phyloP scores from a whole-genome alignment of 2,113 vertebrate species.

The Tenebrosternarchus preto region DNA sequence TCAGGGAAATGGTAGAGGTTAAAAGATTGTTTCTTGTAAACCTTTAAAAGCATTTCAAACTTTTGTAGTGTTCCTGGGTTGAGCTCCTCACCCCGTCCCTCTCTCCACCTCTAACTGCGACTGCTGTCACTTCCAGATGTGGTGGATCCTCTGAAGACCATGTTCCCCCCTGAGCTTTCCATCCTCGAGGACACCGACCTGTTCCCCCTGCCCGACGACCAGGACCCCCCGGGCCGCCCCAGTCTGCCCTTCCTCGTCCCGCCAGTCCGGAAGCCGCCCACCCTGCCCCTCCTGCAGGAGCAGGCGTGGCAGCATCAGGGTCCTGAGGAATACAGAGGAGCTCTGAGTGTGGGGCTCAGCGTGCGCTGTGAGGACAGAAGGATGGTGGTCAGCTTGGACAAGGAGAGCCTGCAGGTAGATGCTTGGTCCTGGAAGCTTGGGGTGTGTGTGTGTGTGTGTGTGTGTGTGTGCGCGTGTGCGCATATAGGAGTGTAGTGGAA shows the following conservation, averaged over 20 bases:
- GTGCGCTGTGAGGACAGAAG: conserved; percentile 83
- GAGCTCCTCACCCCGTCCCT: too few relatives aligned
- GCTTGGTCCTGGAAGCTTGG: too few relatives aligned
- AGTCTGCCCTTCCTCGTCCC: conserved; percentile 78
- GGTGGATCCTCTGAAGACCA: conserved; percentile 58
- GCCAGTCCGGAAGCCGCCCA: conserved; percentile 56
- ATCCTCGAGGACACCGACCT: conserved; percentile 71
- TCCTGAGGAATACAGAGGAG: conserved; percentile 78
- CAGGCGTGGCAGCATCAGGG: conserved; percentile 57
- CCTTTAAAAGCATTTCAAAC: too few relatives aligned
- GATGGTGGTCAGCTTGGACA: conserved; percentile 88
- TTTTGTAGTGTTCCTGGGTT: too few relatives aligned
- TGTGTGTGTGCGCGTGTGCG: too few relatives aligned
- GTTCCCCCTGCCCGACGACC: conserved; percentile 53
- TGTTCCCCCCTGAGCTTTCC: conserved; percentile 79
- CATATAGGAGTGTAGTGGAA: too few relatives aligned
- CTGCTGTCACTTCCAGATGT: conserved; percentile 57
- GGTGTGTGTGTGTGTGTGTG: background rate
- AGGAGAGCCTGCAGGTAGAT: conserved; percentile 87
- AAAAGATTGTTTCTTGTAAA: too few relatives aligned
- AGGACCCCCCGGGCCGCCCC: conserved; percentile 61
- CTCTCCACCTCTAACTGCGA: background rate
- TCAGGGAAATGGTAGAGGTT: too few relatives aligned
- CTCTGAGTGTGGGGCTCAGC: conserved; percentile 72
- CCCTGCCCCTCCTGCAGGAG: conserved; percentile 52